These are phyloP conservation scores for Dryobotodes eremita DNA, from an alignment of 2,888 invertebrate species.

Conservation along the genomic window DNA sequence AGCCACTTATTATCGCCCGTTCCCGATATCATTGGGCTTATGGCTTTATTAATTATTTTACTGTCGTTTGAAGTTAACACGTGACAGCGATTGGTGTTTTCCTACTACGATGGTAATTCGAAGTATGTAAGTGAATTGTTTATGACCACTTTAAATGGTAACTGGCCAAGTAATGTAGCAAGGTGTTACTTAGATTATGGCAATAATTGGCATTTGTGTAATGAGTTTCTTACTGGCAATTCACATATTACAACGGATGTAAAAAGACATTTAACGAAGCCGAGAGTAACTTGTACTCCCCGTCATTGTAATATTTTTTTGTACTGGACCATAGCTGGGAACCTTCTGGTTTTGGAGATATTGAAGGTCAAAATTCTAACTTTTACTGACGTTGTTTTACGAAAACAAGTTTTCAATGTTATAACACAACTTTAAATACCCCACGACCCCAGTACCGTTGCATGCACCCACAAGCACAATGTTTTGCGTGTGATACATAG, in stretches of 20 bases:
- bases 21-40: conserved; percentile 14
- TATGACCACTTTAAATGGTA: conserved; percentile 31
- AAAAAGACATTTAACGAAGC: too few species aligned
- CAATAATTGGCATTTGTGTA: background rate
- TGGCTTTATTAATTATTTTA: conserved; percentile 20
- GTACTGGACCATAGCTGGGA: too few species aligned
- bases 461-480: too few species aligned
- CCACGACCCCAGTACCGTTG: too few species aligned
- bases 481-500: too few species aligned
- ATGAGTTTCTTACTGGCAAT: background rate
- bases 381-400: too few species aligned
- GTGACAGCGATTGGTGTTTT: conserved; percentile 56
- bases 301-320: too few species aligned
- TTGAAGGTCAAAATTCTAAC: too few species aligned
- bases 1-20: conserved; percentile 1
- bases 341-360: too few species aligned
- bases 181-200: conserved; percentile 15
- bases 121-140: conserved; percentile 55
- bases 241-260: background rate
- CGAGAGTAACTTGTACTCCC: too few species aligned
- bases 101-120: conserved; percentile 53
- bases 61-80: conserved; percentile 38
- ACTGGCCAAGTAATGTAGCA: conserved; percentile 16
- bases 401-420: too few species aligned
- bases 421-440: too few species aligned